Evolutionary conservation across 2,113 vertebrate genomes (phyloP).

Genomic region (Zosterops japonicus): DNA sequence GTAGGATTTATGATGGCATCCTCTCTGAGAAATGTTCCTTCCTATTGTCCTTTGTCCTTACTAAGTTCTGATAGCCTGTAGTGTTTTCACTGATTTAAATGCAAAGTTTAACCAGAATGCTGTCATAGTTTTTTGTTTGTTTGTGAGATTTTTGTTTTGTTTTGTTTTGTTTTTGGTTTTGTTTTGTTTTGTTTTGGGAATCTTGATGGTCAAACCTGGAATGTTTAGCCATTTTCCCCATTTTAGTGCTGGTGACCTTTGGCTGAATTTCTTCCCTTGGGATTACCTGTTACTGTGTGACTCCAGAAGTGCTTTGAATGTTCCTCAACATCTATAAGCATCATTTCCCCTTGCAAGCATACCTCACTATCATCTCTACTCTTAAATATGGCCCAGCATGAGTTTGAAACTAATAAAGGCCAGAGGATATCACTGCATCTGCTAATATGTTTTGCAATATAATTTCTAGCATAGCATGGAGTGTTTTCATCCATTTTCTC

Average conservation of each 20-base stretch:
- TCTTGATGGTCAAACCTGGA: background rate
- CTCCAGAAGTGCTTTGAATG: background rate
- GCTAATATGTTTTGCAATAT: background rate
- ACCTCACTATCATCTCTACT: background rate
- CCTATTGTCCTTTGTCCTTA: background rate
- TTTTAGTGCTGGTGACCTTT: background rate
- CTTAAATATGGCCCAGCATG: background rate
- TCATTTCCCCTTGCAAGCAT: background rate
- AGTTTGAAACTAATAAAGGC: background rate
- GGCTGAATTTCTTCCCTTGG: background rate
- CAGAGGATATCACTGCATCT: background rate
- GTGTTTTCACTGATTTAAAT: background rate
- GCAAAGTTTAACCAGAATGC: background rate
- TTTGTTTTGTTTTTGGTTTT: no score
- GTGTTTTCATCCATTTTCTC: background rate
- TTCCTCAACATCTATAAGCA: background rate
- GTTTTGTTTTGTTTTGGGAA: background rate
- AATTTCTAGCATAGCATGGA: background rate
- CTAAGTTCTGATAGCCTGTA: background rate
- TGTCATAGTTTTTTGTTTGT: fast-evolving
- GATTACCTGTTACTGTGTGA: background rate
- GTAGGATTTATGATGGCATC: background rate
- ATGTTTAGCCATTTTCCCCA: background rate
- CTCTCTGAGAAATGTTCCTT: background rate
- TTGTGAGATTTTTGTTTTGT: background rate